phyloP scores from a whole-genome alignment of 2,113 vertebrate genomes.

The Prionailurus bengalensis region DNA sequence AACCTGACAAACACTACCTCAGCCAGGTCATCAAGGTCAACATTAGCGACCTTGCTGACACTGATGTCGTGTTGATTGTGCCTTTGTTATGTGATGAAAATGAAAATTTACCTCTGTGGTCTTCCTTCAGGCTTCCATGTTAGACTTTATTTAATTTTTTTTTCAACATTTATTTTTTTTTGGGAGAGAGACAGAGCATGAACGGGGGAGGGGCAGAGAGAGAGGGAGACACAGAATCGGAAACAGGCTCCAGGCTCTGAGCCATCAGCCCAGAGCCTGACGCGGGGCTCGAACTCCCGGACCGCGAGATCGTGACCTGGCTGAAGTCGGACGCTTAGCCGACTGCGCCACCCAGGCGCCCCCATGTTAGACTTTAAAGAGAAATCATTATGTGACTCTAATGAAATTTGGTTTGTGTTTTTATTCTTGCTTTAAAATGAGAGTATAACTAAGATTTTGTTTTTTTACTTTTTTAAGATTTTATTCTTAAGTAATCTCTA shows the following conservation, averaged over 20 bases:
- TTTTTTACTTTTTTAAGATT: not conserved
- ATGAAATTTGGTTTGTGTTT: not conserved
- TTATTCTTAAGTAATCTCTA: not conserved
- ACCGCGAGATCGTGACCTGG: too few species aligned
- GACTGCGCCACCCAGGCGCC: too few species aligned
- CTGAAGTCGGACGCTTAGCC: too few species aligned
- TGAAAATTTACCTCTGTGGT: not conserved
- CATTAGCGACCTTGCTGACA: not conserved
- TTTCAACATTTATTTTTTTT: too few species aligned
- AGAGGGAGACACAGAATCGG: too few species aligned
- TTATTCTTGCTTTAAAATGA: not conserved
- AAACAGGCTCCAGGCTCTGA: too few species aligned
- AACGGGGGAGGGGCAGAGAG: too few species aligned
- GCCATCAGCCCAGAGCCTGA: too few species aligned
- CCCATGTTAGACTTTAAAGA: not conserved
- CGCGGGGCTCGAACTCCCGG: too few species aligned
- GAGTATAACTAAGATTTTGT: not conserved
- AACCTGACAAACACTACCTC: not conserved
- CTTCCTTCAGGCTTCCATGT: not conserved
- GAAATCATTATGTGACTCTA: not conserved
- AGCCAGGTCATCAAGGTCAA: not conserved
- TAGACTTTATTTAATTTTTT: not conserved
- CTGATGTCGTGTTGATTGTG: not conserved
- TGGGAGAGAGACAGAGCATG: too few species aligned
- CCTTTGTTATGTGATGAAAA: not conserved